Conservation (phyloP, 2,113 vertebrate species). For the Notarius lentiginosus region DNA sequence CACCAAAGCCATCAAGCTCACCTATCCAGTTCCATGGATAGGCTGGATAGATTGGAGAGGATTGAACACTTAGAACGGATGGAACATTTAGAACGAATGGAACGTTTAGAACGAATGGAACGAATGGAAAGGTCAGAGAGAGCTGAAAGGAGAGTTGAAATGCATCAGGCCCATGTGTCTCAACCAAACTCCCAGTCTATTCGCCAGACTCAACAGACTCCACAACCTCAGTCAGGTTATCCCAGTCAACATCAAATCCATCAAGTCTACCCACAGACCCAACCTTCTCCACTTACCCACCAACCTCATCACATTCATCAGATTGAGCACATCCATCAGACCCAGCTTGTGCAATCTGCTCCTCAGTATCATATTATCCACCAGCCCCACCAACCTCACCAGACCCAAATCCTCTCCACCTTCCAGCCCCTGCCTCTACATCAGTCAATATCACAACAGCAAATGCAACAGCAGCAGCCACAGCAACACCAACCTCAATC, state of each 20-base stretch:
- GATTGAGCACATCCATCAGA: conserved; percentile 65
- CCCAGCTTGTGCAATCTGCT: conserved; percentile 59
- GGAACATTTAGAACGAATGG: conserved; percentile 40
- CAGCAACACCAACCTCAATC: conserved; percentile 48
- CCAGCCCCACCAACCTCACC: conserved; percentile 66
- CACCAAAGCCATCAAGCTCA: conserved; percentile 69
- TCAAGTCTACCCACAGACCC: conserved; percentile 47
- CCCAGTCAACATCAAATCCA: conserved; percentile 65
- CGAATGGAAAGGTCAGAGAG: conserved; percentile 32
- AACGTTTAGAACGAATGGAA: conserved; percentile 5
- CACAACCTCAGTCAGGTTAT: conserved; percentile 64
- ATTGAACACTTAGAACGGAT: conserved; percentile 42
- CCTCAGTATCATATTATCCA: conserved; percentile 71
- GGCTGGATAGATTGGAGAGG: conserved; percentile 47
- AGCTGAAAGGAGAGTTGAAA: conserved; percentile 48
- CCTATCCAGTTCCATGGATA: conserved; percentile 69
- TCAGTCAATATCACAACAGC: conserved; percentile 52
- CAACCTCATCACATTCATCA: conserved; percentile 72
- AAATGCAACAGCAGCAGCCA: conserved; percentile 50
- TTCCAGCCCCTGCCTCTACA: conserved; percentile 68
- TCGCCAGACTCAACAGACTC: conserved; percentile 32
- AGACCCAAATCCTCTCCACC: conserved; percentile 62
- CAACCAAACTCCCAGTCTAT: conserved; percentile 31
- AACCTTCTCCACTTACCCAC: conserved; percentile 64
- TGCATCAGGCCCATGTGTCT: conserved; percentile 52